Percentiles rank a stretch among this genome's conserved stretches.
Evolutionary conservation across 2,797 vertebrate species (phyloP).

Genomic region (Ataeniobius toweri): DNA sequence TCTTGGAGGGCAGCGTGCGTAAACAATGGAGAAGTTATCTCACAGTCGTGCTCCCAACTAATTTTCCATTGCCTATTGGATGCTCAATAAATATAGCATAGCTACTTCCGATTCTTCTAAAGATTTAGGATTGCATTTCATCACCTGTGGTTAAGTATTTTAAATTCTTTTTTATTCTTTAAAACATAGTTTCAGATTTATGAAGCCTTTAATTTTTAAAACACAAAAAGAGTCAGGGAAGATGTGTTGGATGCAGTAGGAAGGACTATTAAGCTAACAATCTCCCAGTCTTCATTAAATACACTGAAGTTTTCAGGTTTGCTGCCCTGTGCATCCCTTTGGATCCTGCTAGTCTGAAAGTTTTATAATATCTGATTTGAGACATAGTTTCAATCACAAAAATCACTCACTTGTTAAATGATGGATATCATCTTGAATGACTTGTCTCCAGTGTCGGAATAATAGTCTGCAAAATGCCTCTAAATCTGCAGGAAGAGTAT

Average conservation of each 20-base stretch:
- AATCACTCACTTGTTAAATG: background rate
- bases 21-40: no score
- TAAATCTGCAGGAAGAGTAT: slow-evolving; percentile 1
- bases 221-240: background rate
- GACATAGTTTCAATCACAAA: background rate
- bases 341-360: background rate
- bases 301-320: background rate
- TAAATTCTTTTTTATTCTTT: background rate
- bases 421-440: background rate
- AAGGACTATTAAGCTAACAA: no score
- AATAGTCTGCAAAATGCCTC: slow-evolving; percentile 1
- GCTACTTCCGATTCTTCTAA: background rate
- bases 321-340: background rate
- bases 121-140: background rate
- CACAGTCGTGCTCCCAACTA: no score
- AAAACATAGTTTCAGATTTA: background rate
- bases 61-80: background rate
- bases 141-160: background rate
- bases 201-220: background rate
- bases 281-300: no score
- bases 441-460: background rate
- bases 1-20: no score
- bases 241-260: background rate
- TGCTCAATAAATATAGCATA: background rate
- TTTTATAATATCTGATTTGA: background rate